phyloP scores from a whole-genome alignment of 2,888 invertebrate species.

The Campoplex capitator region DNA sequence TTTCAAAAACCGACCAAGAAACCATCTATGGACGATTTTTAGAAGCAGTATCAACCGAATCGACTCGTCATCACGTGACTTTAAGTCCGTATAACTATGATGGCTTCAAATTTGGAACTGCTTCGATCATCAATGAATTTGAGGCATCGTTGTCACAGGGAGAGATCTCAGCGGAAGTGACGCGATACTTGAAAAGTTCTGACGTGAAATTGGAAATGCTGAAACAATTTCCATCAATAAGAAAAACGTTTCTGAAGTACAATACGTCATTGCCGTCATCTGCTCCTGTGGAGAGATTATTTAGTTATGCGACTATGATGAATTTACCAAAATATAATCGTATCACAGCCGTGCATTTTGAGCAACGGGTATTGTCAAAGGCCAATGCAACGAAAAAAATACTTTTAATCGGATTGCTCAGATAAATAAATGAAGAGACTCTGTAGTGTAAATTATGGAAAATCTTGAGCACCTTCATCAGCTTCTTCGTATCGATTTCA shows the following conservation, averaged over 20 bases:
- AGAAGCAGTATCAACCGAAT: neutral
- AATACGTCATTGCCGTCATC: neutral
- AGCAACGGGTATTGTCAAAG: neutral
- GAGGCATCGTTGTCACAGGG: neutral
- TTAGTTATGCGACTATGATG: too few relatives aligned
- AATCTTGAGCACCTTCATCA: too few relatives aligned
- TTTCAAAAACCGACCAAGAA: neutral
- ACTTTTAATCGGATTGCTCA: too few relatives aligned
- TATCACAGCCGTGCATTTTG: neutral
- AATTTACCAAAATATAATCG: neutral
- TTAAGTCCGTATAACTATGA: too few relatives aligned
- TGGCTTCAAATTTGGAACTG: neutral
- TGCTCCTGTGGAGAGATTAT: neutral
- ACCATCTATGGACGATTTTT: neutral
- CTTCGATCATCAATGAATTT: neutral
- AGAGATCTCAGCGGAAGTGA: neutral
- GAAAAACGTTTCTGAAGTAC: neutral
- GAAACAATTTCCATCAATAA: neutral
- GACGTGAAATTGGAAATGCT: neutral
- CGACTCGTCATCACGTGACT: too few relatives aligned
- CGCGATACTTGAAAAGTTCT: neutral
- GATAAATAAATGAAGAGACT: too few relatives aligned
- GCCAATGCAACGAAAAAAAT: neutral
- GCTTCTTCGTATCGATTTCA: too few relatives aligned
- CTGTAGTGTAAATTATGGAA: too few relatives aligned